Evolutionary conservation across 2,113 vertebrate genomes (phyloP).

Genomic region (Lagopus leucura): DNA sequence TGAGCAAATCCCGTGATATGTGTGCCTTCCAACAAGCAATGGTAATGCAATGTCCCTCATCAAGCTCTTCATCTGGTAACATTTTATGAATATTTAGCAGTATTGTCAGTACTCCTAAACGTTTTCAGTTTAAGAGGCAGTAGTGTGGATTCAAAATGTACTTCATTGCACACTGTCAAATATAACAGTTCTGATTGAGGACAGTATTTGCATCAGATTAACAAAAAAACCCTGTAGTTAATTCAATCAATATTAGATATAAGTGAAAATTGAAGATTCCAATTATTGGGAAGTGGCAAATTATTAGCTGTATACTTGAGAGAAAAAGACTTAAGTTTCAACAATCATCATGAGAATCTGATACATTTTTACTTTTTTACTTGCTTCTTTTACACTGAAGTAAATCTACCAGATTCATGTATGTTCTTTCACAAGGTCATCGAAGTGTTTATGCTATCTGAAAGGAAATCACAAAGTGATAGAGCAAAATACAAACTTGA

Average conservation of each 20-base stretch:
- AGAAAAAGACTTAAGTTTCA: neutral
- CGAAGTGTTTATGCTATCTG: neutral
- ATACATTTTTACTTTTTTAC: neutral
- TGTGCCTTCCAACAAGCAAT: neutral
- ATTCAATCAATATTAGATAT: neutral
- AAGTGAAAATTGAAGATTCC: neutral
- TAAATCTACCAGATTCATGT: neutral
- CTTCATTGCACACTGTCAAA: neutral
- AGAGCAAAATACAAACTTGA: neutral
- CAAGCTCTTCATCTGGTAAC: neutral
- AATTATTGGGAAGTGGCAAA: neutral
- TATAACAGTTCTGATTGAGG: neutral
- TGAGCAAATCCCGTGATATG: neutral
- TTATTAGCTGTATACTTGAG: neutral
- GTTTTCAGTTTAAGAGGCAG: neutral
- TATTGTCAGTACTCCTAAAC: neutral
- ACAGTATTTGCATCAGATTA: neutral
- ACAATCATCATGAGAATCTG: neutral
- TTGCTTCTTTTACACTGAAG: neutral
- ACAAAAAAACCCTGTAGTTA: neutral
- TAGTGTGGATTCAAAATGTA: neutral
- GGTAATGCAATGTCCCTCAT: neutral
- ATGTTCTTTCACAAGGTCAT: neutral
- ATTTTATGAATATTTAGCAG: neutral
- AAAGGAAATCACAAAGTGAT: neutral